These are phyloP conservation scores for Hirtodrosophila trivittata DNA, from an alignment of 2,888 invertebrate genomes.

Conservation along the genomic window DNA sequence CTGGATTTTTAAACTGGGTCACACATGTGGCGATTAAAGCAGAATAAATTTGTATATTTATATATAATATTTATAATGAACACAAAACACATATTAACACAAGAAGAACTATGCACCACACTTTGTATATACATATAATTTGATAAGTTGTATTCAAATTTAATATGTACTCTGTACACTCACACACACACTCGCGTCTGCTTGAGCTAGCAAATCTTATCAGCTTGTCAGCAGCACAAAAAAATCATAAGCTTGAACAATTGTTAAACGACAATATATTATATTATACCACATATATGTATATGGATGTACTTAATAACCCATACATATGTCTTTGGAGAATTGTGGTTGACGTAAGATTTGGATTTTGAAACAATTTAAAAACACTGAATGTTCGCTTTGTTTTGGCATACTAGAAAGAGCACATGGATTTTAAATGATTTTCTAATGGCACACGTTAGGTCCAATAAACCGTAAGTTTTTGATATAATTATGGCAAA, in stretches of 20 bases:
- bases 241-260: constrained; percentile 39
- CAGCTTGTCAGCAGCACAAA: constrained; percentile 46
- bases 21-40: constrained; percentile 76
- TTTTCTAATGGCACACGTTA: constrained; percentile 47
- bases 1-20: constrained; percentile 65
- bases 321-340: constrained; percentile 7
- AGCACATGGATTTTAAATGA: neutral
- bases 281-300: constrained; percentile 7
- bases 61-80: constrained; percentile 46
- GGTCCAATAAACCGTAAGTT: constrained; percentile 23
- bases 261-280: constrained; percentile 29
- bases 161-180: constrained; percentile 16
- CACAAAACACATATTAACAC: constrained; percentile 30
- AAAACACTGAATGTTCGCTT: constrained; percentile 7
- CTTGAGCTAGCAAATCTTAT: constrained; percentile 62
- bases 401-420: constrained; percentile 14
- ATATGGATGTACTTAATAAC: constrained; percentile 2
- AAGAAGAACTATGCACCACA: constrained; percentile 50
- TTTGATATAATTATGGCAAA: constrained; percentile 60
- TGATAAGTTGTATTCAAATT: constrained; percentile 58
- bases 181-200: constrained; percentile 14
- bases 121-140: constrained; percentile 47
- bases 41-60: constrained; percentile 43
- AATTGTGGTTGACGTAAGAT: constrained; percentile 47
- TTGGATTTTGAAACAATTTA: constrained; percentile 31